Evolutionary conservation across 2,797 vertebrate genomes (phyloP).

Genomic region (Zonotrichia albicollis): DNA sequence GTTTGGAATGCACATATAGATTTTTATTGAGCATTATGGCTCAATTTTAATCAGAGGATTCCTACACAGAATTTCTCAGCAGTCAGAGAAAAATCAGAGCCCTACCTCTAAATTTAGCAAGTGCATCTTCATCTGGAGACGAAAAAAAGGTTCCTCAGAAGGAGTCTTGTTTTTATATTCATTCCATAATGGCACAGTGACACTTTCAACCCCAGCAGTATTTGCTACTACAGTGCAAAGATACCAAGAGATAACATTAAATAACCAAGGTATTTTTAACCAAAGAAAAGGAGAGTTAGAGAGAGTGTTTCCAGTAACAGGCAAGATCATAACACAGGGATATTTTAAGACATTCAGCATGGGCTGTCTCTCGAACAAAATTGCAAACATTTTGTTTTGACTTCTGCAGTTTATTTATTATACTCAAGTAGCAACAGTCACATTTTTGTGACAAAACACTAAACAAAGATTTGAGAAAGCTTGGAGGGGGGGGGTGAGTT

Average conservation of each 20-base stretch:
- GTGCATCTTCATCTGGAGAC: neutral
- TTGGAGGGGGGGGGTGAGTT: neutral
- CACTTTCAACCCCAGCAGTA: neutral
- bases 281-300: neutral
- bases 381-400: neutral
- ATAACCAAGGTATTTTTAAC: conserved; percentile 2
- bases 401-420: conserved; percentile 15
- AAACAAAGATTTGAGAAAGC: neutral
- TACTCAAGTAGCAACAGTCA: neutral
- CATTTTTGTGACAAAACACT: conserved; percentile 1
- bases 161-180: neutral
- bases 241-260: neutral
- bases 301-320: neutral
- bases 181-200: neutral
- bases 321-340: neutral
- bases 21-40: neutral
- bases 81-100: neutral
- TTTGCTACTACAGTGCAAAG: neutral
- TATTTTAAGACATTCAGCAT: neutral
- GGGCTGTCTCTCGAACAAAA: neutral
- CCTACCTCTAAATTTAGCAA: neutral
- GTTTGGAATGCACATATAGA: neutral
- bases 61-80: neutral
- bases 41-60: neutral
- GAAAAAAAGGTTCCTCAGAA: neutral